Percentiles rank a stretch among this genome's conserved stretches.
Evolutionary conservation across 2,113 vertebrate species (phyloP).

Genomic region (Alosa alosa): DNA sequence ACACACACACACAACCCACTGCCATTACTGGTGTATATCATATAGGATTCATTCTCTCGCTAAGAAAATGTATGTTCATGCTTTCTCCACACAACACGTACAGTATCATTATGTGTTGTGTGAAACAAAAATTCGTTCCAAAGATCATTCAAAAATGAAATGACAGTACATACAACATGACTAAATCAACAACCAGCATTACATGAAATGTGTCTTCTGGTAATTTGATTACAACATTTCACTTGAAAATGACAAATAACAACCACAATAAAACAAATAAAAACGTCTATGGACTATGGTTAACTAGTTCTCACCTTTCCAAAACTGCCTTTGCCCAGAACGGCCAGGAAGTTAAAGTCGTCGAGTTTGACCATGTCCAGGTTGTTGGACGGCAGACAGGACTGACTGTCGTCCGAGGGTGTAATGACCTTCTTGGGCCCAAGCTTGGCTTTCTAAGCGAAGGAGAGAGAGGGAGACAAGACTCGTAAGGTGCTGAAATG

Average conservation of each 20-base stretch:
- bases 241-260: no score
- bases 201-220: no score
- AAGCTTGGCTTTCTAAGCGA: constrained; percentile 89
- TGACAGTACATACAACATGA: not conserved
- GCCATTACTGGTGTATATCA: not conserved
- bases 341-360: constrained; percentile 92
- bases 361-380: constrained; percentile 86
- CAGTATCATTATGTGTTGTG: no score
- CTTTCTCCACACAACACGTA: no score
- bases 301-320: constrained; percentile 80
- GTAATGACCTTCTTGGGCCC: constrained; percentile 89
- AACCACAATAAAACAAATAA: not conserved
- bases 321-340: constrained; percentile 94
- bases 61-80: not conserved
- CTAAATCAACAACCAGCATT: no score
- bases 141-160: not conserved
- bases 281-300: not conserved
- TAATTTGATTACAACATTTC: not conserved
- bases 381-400: constrained; percentile 75
- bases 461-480: not conserved
- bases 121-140: no score
- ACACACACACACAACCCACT: not conserved
- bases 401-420: constrained; percentile 74
- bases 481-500: not conserved
- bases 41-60: not conserved